Percentiles rank a stretch among this genome's conserved stretches.
Evolutionary conservation across 1,140 invertebrate genomes (phyloP).

Genomic region (Matsumurasca onukii): DNA sequence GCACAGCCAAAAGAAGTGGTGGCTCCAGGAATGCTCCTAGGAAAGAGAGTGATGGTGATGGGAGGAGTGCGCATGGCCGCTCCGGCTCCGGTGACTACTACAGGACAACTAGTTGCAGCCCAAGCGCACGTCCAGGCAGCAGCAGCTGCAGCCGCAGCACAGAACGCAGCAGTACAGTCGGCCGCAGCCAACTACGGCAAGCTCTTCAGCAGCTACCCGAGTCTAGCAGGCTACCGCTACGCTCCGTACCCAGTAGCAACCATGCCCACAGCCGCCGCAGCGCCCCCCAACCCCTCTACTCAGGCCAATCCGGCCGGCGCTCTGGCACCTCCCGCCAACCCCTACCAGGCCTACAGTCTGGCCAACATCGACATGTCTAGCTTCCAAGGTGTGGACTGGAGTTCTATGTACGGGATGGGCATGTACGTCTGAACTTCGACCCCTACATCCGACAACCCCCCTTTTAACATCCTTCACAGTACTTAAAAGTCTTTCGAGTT

Average conservation of each 20-base stretch:
- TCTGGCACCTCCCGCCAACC: conserved; percentile 59
- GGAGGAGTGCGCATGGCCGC: conserved; percentile 63
- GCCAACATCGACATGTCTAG: conserved; percentile 88
- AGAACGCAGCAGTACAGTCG: conserved; percentile 56
- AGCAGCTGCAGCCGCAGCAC: conserved; percentile 51
- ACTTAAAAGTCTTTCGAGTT: conserved; percentile 27
- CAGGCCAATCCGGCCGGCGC: conserved; percentile 54
- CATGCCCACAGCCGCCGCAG: conserved; percentile 53
- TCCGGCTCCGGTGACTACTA: conserved; percentile 53
- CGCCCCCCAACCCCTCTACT: conserved; percentile 51
- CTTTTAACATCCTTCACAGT: conserved; percentile 22
- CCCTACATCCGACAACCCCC: background rate
- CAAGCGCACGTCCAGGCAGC: conserved; percentile 54
- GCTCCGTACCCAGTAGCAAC: conserved; percentile 66
- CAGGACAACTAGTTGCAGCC: conserved; percentile 55
- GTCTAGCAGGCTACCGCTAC: conserved; percentile 69
- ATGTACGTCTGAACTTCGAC: conserved; percentile 75
- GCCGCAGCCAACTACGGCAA: conserved; percentile 66
- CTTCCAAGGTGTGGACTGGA: conserved; percentile 88
- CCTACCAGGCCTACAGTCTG: conserved; percentile 76
- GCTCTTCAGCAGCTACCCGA: conserved; percentile 63
- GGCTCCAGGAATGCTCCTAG: conserved; percentile 67
- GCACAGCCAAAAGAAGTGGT: conserved; percentile 91
- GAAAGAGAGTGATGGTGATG: conserved; percentile 70
- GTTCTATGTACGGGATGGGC: conserved; percentile 85